Conservation (phyloP, 2,113 vertebrate species). For the Pholis gunnellus region DNA sequence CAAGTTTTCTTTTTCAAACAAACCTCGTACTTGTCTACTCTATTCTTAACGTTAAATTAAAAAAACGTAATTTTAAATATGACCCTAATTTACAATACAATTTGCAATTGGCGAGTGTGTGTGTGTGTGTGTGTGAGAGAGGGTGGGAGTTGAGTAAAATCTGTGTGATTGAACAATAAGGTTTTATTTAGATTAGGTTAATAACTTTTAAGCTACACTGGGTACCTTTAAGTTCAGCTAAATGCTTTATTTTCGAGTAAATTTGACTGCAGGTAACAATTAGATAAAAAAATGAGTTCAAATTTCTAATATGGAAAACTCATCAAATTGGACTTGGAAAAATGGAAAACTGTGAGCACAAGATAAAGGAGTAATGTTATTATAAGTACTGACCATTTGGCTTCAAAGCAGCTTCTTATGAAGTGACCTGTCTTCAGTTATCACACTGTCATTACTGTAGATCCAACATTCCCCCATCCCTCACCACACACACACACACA, state of each 20-base stretch:
- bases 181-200: too few species aligned
- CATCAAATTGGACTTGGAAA: background rate
- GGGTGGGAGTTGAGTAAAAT: too few species aligned
- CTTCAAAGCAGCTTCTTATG: background rate
- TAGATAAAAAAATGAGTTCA: background rate
- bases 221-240: background rate
- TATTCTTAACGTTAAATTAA: too few species aligned
- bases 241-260: background rate
- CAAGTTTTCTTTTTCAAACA: too few species aligned
- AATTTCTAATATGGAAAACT: background rate
- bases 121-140: too few species aligned
- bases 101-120: too few species aligned
- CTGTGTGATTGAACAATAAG: too few species aligned
- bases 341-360: background rate
- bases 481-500: slow-evolving; percentile 2
- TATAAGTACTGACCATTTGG: background rate
- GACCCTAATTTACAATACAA: too few species aligned
- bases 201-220: background rate
- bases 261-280: background rate
- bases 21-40: too few species aligned
- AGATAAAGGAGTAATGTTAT: background rate
- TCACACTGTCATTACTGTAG: background rate
- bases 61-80: too few species aligned
- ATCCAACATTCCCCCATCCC: background rate
- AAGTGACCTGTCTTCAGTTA: background rate